Evolutionary conservation across 2,888 invertebrate species (phyloP).

Genomic region (Allacma fusca): DNA sequence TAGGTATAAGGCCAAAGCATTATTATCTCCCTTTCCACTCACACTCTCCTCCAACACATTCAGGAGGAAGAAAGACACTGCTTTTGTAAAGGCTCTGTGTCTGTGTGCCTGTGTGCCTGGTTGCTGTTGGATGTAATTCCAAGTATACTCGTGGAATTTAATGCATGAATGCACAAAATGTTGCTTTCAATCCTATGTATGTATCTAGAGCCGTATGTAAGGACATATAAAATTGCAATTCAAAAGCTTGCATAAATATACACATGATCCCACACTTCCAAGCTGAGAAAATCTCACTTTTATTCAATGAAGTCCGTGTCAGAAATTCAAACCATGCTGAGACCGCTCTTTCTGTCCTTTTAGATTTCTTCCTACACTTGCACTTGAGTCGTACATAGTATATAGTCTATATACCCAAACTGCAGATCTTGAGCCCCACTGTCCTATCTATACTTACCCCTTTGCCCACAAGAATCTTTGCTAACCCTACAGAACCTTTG

Average conservation of each 20-base stretch:
- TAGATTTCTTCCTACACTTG: background rate
- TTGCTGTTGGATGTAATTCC: background rate
- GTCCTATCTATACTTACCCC: too few relatives aligned
- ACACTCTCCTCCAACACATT: background rate
- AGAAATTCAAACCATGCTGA: conserved; percentile 38
- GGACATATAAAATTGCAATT: too few relatives aligned
- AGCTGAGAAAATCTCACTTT: conserved; percentile 36
- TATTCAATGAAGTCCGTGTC: conserved; percentile 32
- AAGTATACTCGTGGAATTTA: conserved; percentile 18
- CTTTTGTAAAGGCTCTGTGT: background rate
- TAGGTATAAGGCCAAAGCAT: background rate
- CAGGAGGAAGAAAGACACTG: conserved; percentile 9
- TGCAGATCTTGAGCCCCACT: too few relatives aligned
- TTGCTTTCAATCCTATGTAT: conserved; percentile 7
- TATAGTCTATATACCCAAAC: too few relatives aligned
- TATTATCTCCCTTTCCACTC: background rate
- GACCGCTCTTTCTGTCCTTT: conserved; percentile 24
- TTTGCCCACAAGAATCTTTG: too few relatives aligned
- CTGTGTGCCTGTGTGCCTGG: too few relatives aligned
- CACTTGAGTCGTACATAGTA: too few relatives aligned
- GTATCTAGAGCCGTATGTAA: too few relatives aligned
- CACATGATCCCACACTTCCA: conserved; percentile 13
- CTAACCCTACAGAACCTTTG: too few relatives aligned
- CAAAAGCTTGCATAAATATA: too few relatives aligned
- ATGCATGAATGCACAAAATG: conserved; percentile 17